Evolutionary conservation across 2,888 invertebrate genomes (phyloP).

Genomic region (Daptonema setosum): DNA sequence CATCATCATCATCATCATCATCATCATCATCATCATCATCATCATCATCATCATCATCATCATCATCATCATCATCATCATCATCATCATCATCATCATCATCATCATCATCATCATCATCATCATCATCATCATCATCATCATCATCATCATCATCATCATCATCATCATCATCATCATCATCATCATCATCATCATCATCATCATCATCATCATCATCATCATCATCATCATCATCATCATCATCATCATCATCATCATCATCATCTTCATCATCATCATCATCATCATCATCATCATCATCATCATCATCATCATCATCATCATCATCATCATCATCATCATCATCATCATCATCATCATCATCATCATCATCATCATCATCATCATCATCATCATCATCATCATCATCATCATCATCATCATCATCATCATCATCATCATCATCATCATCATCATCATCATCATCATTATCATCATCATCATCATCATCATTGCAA

Average conservation of each 20-base stretch:
- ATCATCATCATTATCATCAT: neutral
- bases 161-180: neutral
- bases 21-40: neutral
- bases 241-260: slow-evolving; percentile 2
- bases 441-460: neutral
- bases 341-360: neutral
- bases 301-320: slow-evolving; percentile 2
- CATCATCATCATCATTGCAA: neutral
- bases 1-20: neutral
- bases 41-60: neutral
- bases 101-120: neutral
- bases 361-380: neutral
- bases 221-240: slow-evolving; percentile 1
- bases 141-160: neutral
- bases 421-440: neutral
- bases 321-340: slow-evolving; percentile 2
- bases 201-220: neutral
- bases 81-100: neutral
- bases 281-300: slow-evolving; percentile 2
- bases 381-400: neutral
- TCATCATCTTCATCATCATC: slow-evolving; percentile 1
- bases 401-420: neutral
- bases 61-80: neutral
- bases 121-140: neutral
- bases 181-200: neutral